phyloP scores from a whole-genome alignment of 2,888 invertebrate species.

The Beris morrisii region DNA sequence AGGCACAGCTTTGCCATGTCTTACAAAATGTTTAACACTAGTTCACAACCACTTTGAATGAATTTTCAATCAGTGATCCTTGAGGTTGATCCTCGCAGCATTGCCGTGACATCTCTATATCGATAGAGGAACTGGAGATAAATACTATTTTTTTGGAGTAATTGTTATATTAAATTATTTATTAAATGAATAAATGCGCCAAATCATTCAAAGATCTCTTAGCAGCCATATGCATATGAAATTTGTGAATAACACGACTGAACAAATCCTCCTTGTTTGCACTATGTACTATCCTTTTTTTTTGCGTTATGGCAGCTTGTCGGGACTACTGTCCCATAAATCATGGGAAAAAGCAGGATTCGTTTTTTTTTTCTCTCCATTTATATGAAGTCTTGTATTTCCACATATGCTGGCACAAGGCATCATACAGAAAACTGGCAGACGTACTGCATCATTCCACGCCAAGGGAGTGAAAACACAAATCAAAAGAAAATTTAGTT shows the following conservation, averaged over 20 bases:
- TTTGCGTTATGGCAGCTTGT: not conserved
- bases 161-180: too few relatives aligned
- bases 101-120: too few relatives aligned
- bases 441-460: slow-evolving; percentile 5
- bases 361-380: too few relatives aligned
- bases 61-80: too few relatives aligned
- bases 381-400: too few relatives aligned
- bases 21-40: too few relatives aligned
- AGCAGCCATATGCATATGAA: not conserved
- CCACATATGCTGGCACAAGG: too few relatives aligned
- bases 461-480: not conserved
- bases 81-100: too few relatives aligned
- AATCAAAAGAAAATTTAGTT: slow-evolving; percentile 13
- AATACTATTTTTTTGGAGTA: too few relatives aligned
- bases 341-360: not conserved
- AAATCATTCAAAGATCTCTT: not conserved
- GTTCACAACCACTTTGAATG: too few relatives aligned
- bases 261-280: not conserved
- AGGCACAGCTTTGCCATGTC: too few relatives aligned
- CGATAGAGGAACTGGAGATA: too few relatives aligned
- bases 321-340: slow-evolving; percentile 1
- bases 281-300: not conserved
- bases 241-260: not conserved
- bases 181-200: not conserved
- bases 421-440: slow-evolving; percentile 5